Evolutionary conservation across 1,140 invertebrate genomes (phyloP).

Genomic region (Drosophila yakuba): DNA sequence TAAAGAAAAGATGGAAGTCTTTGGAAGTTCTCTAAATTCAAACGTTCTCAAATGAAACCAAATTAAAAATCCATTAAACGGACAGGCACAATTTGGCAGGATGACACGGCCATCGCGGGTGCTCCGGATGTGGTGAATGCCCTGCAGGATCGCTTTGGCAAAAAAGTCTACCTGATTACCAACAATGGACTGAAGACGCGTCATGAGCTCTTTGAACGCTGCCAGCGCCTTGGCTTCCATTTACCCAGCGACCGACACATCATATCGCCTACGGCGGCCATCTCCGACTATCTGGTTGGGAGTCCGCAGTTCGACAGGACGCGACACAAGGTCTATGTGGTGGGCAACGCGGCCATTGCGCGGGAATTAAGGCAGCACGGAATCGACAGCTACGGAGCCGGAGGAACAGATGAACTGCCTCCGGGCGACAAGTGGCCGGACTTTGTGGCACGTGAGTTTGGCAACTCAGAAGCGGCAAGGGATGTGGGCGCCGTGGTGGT

Average conservation of each 20-base stretch:
- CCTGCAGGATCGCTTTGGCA: constrained; percentile 89
- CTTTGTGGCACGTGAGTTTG: constrained; percentile 76
- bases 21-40: neutral
- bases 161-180: constrained; percentile 95
- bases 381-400: constrained; percentile 91
- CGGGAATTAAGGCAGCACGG: constrained; percentile 92
- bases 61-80: constrained; percentile 24
- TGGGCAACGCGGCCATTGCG: constrained; percentile 92
- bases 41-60: neutral
- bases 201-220: constrained; percentile 92
- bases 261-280: constrained; percentile 92
- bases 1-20: neutral
- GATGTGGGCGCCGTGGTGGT: constrained; percentile 96
- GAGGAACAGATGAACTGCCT: constrained; percentile 76
- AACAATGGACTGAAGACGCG: constrained; percentile 97
- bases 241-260: constrained; percentile 91
- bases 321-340: constrained; percentile 92
- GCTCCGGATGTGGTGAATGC: constrained; percentile 91
- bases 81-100: constrained; percentile 93
- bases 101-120: constrained; percentile 88
- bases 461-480: constrained; percentile 85
- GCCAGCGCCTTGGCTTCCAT: constrained; percentile 90
- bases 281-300: constrained; percentile 92
- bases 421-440: constrained; percentile 53
- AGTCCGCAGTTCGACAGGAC: constrained; percentile 87